These are phyloP conservation scores for Tetramorium bicarinatum DNA, from an alignment of 2,888 invertebrate genomes.

Conservation along the genomic window DNA sequence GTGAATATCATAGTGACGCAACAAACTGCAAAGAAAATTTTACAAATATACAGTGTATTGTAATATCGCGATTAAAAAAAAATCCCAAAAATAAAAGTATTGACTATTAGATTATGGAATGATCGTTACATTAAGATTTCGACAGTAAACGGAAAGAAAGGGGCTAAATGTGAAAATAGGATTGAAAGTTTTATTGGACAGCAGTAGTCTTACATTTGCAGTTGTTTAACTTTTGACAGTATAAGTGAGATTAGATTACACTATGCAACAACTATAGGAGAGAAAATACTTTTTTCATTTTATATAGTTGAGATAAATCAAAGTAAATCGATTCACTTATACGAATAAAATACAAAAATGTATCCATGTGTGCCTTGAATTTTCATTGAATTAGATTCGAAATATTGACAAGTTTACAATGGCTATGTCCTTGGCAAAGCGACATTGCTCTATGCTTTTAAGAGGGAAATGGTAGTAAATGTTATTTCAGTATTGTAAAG, in stretches of 20 bases:
- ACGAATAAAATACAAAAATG: constrained; percentile 16
- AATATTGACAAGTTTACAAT: not conserved
- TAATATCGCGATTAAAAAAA: not conserved
- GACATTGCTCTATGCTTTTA: not conserved
- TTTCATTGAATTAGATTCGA: not conserved
- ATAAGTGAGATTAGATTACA: constrained; percentile 11
- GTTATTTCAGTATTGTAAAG: not conserved
- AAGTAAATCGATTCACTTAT: not conserved
- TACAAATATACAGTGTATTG: constrained; percentile 4
- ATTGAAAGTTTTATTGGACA: constrained; percentile 12
- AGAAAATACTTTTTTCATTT: constrained; percentile 20
- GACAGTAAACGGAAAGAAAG: not conserved
- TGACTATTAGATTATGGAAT: not conserved
- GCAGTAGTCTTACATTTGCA: not conserved
- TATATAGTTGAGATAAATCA: constrained; percentile 17
- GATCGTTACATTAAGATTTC: not conserved
- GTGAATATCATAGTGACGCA: not conserved
- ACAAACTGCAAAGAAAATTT: constrained; percentile 11
- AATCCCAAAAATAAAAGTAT: not conserved
- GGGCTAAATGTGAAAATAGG: not conserved
- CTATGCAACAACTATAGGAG: not conserved
- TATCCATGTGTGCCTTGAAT: constrained; percentile 32
- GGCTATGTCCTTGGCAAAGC: not conserved
- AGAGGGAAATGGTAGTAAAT: not conserved
- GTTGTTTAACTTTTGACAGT: constrained; percentile 18